Conservation (phyloP, 2,888 invertebrate genomes). For the Andrena trimmerana region DNA sequence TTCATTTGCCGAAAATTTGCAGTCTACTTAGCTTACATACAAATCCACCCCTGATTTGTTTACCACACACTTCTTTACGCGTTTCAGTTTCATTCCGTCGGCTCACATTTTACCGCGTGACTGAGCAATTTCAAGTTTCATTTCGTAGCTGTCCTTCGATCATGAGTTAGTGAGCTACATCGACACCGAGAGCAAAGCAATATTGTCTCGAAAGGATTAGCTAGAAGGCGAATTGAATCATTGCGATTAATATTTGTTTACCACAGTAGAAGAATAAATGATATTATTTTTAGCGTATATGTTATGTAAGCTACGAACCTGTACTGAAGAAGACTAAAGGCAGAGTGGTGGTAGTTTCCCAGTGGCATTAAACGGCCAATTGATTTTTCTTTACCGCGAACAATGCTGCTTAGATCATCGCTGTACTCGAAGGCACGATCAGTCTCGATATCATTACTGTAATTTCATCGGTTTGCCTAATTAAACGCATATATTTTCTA, state of each 20-base stretch:
- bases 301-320: conserved; percentile 2
- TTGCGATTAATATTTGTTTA: conserved; percentile 31
- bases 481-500: background rate
- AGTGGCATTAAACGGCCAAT: background rate
- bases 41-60: no score
- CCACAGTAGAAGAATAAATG: background rate
- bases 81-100: background rate
- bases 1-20: no score
- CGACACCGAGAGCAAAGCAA: background rate
- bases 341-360: background rate
- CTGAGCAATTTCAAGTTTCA: background rate
- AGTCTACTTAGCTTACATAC: no score
- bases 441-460: background rate
- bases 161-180: background rate
- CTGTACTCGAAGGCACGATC: conserved; percentile 7
- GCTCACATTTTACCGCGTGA: background rate
- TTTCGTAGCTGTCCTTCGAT: background rate
- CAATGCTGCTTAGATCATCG: background rate
- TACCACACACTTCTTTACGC: background rate
- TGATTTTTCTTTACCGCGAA: background rate
- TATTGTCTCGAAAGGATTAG: background rate
- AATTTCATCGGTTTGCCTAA: conserved; percentile 21
- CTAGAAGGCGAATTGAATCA: conserved; percentile 1
- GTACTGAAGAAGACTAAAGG: background rate
- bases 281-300: conserved; percentile 42